Evolutionary conservation across 2,888 invertebrate genomes (phyloP).

Genomic region (Dione juno): DNA sequence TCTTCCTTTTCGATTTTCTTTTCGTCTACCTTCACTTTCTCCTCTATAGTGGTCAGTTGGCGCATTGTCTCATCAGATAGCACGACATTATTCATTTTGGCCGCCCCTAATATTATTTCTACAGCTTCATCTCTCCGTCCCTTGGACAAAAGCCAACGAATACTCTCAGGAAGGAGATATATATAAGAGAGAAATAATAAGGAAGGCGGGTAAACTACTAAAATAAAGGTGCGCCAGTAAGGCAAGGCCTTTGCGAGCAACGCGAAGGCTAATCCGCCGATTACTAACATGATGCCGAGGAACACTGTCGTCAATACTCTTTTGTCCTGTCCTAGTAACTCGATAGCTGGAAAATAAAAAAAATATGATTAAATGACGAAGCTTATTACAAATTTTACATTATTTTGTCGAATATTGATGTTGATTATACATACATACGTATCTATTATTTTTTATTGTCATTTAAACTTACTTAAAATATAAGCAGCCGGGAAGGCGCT

Average conservation of each 20-base stretch:
- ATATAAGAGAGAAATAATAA: slow-evolving; percentile 86
- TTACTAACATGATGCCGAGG: slow-evolving; percentile 80
- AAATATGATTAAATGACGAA: too few relatives aligned
- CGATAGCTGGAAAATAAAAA: slow-evolving; percentile 63
- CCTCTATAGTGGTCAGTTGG: slow-evolving; percentile 66
- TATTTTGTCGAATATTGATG: too few relatives aligned
- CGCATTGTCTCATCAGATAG: slow-evolving; percentile 72
- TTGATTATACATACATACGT: too few relatives aligned
- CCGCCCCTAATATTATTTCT: slow-evolving; percentile 85
- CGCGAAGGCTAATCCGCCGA: slow-evolving; percentile 88
- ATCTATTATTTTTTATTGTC: neutral
- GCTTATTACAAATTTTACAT: neutral
- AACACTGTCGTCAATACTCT: slow-evolving; percentile 74
- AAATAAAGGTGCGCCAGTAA: slow-evolving; percentile 88
- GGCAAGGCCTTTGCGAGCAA: slow-evolving; percentile 86
- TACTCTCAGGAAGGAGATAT: slow-evolving; percentile 89
- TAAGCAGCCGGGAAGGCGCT: slow-evolving; percentile 84
- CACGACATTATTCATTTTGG: slow-evolving; percentile 84
- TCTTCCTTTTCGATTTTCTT: slow-evolving; percentile 56
- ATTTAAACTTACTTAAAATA: slow-evolving; percentile 68
- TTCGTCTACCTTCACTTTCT: slow-evolving; percentile 59
- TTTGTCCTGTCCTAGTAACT: slow-evolving; percentile 73
- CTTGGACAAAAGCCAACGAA: slow-evolving; percentile 90
- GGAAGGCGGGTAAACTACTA: slow-evolving; percentile 88
- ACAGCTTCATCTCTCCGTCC: slow-evolving; percentile 86